Percentiles rank a stretch among this genome's conserved stretches.
These are phyloP conservation scores for Phalacrocorax brasilianus DNA, from an alignment of 2,113 vertebrate species.

Conservation along the genomic window DNA sequence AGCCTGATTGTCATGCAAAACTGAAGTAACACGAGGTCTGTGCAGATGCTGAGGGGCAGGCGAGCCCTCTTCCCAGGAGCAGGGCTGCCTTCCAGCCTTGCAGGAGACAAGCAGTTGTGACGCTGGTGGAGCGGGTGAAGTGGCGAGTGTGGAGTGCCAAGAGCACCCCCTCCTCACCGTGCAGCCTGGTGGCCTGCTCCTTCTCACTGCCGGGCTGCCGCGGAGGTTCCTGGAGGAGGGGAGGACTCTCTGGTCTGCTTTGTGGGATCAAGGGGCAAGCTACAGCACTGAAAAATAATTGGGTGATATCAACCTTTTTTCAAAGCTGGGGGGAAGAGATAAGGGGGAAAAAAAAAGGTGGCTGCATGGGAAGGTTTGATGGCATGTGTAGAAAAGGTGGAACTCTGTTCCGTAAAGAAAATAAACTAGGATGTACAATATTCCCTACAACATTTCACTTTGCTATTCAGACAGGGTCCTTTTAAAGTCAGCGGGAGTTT, in stretches of 20 bases:
- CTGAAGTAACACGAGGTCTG: not conserved
- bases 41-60: not conserved
- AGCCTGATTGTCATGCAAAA: not conserved
- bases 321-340: not conserved
- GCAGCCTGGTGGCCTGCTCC: not conserved
- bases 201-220: not conserved
- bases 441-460: not conserved
- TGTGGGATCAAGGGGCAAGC: not conserved
- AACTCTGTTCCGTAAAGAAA: not conserved
- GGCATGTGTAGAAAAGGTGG: not conserved
- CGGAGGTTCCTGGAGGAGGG: not conserved
- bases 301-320: not conserved
- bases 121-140: not conserved
- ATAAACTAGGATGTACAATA: not conserved
- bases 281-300: not conserved
- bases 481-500: not conserved
- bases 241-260: not conserved
- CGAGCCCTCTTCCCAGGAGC: not conserved
- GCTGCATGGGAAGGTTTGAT: not conserved
- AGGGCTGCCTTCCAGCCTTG: not conserved
- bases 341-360: not conserved
- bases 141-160: not conserved
- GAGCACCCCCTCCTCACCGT: not conserved
- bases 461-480: not conserved
- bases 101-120: accelerated